These are phyloP conservation scores for Xiphophorus hellerii DNA, from an alignment of 2,113 vertebrate genomes.

Conservation along the genomic window DNA sequence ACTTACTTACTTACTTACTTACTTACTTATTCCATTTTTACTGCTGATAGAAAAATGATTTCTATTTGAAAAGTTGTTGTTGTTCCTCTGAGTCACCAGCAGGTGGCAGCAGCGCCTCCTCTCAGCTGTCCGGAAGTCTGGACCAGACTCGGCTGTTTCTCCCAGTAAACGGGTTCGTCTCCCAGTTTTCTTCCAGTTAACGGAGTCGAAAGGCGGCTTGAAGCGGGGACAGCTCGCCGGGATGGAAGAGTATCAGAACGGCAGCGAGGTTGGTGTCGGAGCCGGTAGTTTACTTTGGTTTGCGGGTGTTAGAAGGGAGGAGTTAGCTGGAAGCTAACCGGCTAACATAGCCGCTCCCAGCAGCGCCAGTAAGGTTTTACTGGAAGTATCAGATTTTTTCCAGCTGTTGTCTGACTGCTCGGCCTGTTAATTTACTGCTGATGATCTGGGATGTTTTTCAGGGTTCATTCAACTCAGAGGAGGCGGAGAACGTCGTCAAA, in stretches of 20 bases:
- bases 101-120: not conserved
- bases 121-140: conserved; percentile 23
- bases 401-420: not conserved
- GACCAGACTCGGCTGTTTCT: not conserved
- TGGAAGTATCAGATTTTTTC: not conserved
- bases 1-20: too few relatives aligned
- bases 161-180: not conserved
- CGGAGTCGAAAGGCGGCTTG: accelerated
- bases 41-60: too few relatives aligned
- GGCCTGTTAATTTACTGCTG: not conserved
- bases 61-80: not conserved
- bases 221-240: not conserved
- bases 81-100: not conserved
- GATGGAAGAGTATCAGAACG: conserved; percentile 77
- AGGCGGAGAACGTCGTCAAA: conserved; percentile 76
- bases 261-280: conserved; percentile 67
- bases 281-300: not conserved
- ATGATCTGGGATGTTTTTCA: conserved; percentile 27
- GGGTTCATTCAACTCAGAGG: conserved; percentile 78
- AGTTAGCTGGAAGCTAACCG: not conserved
- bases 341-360: not conserved
- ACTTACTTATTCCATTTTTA: too few relatives aligned
- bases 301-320: not conserved
- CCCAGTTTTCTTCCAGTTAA: not conserved
- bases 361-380: not conserved